Conservation (phyloP, 1,140 invertebrate species). For the Pogonomyrmex californicus region DNA sequence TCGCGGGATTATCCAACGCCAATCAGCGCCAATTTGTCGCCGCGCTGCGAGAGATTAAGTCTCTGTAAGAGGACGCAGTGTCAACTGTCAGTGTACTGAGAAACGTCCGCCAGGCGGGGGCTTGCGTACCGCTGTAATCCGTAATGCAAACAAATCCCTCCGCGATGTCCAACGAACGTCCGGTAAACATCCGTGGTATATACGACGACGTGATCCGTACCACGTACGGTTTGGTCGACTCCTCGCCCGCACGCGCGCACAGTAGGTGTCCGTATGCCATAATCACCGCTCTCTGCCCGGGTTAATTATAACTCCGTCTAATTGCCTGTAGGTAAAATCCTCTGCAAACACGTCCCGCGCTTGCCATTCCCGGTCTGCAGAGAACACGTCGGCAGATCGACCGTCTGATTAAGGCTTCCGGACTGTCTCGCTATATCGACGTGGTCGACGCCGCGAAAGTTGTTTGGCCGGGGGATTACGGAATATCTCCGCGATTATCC, state of each 20-base stretch:
- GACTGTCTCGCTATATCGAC: conserved; percentile 17
- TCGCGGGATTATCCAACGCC: conserved; percentile 57
- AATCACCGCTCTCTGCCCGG: conserved; percentile 54
- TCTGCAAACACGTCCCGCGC: conserved; percentile 37
- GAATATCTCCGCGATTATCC: conserved; percentile 13
- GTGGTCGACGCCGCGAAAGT: not conserved
- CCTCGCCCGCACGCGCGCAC: conserved; percentile 42
- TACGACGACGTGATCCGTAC: conserved; percentile 45
- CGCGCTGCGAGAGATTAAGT: conserved; percentile 68
- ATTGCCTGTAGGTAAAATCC: conserved; percentile 69
- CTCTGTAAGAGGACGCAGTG: conserved; percentile 59
- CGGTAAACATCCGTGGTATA: conserved; percentile 60
- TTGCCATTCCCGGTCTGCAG: conserved; percentile 1
- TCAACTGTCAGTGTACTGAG: conserved; percentile 65
- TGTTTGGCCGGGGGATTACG: not conserved
- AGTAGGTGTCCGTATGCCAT: conserved; percentile 46
- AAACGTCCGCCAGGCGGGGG: conserved; percentile 45
- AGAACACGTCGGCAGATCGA: conserved; percentile 21
- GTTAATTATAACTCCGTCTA: conserved; percentile 77
- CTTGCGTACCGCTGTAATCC: conserved; percentile 75
- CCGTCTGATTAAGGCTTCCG: conserved; percentile 52
- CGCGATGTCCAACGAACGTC: conserved; percentile 67
- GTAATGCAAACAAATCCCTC: conserved; percentile 78
- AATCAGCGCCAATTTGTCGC: conserved; percentile 70
- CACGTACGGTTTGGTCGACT: conserved; percentile 40